A percentile compares a stretch with the other conserved stretches of the same genome.
phyloP scores from a whole-genome alignment of 2,888 invertebrate genomes.

The Eilema griseolum region DNA sequence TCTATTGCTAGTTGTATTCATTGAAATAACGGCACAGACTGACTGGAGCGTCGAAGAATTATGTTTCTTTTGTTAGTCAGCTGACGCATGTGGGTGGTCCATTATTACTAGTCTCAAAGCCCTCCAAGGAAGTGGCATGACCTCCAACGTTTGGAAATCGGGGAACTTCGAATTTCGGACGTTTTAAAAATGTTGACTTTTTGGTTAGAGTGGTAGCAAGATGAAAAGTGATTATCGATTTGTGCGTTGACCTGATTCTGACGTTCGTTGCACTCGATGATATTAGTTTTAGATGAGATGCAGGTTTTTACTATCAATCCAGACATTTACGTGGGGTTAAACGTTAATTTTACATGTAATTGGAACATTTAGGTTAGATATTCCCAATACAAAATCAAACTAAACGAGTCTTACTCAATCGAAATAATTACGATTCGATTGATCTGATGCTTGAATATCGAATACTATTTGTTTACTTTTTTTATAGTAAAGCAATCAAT shows the following conservation, averaged over 20 bases:
- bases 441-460: neutral
- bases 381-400: neutral
- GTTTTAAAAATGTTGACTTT: slow-evolving; percentile 15
- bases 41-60: neutral
- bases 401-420: neutral
- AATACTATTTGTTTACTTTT: neutral
- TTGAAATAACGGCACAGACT: neutral
- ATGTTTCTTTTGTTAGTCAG: slow-evolving; percentile 7
- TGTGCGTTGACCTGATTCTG: slow-evolving; percentile 32
- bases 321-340: neutral
- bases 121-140: slow-evolving; percentile 15
- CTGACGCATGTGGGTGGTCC: slow-evolving; percentile 22
- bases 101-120: slow-evolving; percentile 22
- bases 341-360: neutral
- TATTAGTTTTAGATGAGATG: slow-evolving; percentile 9
- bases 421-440: neutral
- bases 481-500: neutral
- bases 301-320: neutral
- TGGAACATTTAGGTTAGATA: neutral
- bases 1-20: neutral
- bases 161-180: slow-evolving; percentile 16
- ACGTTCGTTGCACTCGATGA: slow-evolving; percentile 14
- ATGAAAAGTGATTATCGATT: slow-evolving; percentile 26
- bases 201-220: slow-evolving; percentile 14
- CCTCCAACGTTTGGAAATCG: slow-evolving; percentile 8